Percentiles rank a stretch among this genome's conserved stretches.
phyloP scores from a whole-genome alignment of 2,113 vertebrate species.

The Cochlearius cochlearius region DNA sequence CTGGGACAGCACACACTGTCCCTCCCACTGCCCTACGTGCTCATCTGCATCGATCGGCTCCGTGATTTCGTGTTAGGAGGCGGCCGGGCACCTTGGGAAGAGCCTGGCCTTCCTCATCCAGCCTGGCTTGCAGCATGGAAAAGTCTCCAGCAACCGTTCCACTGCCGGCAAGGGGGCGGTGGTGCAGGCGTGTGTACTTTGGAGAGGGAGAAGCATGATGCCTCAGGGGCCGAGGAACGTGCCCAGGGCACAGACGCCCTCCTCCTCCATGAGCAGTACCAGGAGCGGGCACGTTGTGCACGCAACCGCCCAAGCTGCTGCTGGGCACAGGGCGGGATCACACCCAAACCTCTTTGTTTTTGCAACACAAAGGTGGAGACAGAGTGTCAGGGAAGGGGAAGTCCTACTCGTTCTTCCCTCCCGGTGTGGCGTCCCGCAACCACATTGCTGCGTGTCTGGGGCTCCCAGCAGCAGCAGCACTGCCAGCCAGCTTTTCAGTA shows the following conservation, averaged over 20 bases:
- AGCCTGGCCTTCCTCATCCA: background rate
- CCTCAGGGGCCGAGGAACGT: background rate
- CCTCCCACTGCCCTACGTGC: slow-evolving; percentile 6
- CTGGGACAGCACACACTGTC: background rate
- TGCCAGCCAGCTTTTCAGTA: background rate
- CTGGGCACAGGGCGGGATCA: slow-evolving; percentile 14
- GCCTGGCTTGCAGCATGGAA: slow-evolving; percentile 32
- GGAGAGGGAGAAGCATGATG: slow-evolving; percentile 23
- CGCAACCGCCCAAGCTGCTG: background rate
- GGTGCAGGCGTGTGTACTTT: background rate
- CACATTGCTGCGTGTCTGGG: background rate
- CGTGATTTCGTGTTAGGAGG: background rate
- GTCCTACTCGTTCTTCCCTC: slow-evolving; percentile 5
- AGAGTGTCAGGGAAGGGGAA: background rate
- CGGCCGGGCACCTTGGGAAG: background rate
- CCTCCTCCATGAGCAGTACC: slow-evolving; percentile 46
- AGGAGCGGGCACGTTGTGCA: slow-evolving; percentile 46
- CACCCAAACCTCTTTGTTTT: slow-evolving; percentile 42
- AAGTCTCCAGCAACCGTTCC: background rate
- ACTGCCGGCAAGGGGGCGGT: background rate
- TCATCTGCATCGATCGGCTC: background rate
- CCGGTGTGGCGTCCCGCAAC: background rate
- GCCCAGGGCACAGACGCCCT: background rate
- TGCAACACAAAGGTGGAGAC: slow-evolving; percentile 56
- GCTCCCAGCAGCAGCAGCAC: background rate